Evolutionary conservation across 2,888 invertebrate genomes (phyloP).

Genomic region (Patella depressa): DNA sequence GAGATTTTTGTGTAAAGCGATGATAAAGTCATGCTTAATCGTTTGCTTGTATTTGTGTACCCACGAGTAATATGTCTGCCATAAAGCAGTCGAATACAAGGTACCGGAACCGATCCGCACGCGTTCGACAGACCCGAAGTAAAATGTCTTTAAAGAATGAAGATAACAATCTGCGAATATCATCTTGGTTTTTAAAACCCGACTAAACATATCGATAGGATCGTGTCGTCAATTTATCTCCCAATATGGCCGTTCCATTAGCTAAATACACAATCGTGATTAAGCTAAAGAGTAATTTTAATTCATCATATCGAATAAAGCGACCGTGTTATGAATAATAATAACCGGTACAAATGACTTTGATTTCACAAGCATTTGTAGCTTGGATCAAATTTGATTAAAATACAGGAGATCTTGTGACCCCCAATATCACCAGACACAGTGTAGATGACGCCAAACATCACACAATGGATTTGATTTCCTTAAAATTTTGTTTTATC

Average conservation of each 20-base stretch:
- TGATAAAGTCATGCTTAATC: constrained; percentile 28
- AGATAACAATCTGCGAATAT: too few relatives aligned
- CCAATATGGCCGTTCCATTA: constrained; percentile 10
- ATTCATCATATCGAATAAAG: constrained; percentile 7
- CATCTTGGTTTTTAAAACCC: too few relatives aligned
- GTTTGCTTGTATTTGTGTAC: constrained; percentile 19
- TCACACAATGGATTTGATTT: too few relatives aligned
- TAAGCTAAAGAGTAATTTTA: constrained; percentile 7
- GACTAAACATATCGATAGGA: too few relatives aligned
- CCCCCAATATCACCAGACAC: too few relatives aligned
- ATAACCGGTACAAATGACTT: background rate
- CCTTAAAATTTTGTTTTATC: too few relatives aligned
- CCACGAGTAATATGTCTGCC: constrained; percentile 2
- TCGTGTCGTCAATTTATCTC: too few relatives aligned
- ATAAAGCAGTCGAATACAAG: background rate
- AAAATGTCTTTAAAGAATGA: too few relatives aligned
- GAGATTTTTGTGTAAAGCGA: constrained; percentile 8
- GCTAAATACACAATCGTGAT: background rate
- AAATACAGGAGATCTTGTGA: too few relatives aligned
- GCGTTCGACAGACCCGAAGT: background rate
- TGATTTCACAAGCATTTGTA: background rate
- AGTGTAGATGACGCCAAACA: too few relatives aligned
- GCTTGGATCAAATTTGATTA: background rate
- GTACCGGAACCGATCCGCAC: background rate
- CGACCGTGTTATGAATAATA: constrained; percentile 5